These are phyloP conservation scores for Ormyrus pomaceus DNA, from an alignment of 2,888 invertebrate species.

Conservation along the genomic window DNA sequence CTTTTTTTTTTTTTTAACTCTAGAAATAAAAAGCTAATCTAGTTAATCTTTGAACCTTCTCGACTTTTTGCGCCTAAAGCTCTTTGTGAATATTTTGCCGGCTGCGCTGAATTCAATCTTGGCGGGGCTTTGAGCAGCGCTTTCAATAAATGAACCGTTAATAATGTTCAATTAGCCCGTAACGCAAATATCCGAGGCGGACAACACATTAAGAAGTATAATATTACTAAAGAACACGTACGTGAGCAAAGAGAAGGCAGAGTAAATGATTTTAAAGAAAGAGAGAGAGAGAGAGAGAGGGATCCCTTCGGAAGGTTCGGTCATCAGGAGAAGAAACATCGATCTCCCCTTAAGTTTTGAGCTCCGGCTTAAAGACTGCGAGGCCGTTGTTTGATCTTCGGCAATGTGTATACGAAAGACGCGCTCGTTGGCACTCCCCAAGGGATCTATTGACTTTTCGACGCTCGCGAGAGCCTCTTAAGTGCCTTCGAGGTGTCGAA, in stretches of 20 bases:
- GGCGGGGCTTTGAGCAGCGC: no score
- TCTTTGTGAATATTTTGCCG: no score
- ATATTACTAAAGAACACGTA: no score
- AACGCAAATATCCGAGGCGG: no score
- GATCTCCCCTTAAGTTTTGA: conserved; percentile 56
- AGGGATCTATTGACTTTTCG: conserved; percentile 66
- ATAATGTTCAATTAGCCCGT: no score
- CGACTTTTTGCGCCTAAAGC: neutral
- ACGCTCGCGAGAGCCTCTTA: conserved; percentile 66
- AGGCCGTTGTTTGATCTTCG: conserved; percentile 62
- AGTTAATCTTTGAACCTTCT: conserved; percentile 22
- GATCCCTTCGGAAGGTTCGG: neutral
- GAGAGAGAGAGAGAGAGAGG: neutral
- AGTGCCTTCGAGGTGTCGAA: conserved; percentile 69
- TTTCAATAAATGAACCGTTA: no score
- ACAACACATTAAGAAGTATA: no score
- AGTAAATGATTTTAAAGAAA: neutral
- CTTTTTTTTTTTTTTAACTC: conserved; percentile 1
- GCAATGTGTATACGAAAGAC: conserved; percentile 61
- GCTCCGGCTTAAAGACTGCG: conserved; percentile 50
- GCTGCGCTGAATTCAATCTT: no score
- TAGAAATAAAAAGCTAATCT: conserved; percentile 44
- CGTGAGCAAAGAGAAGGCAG: no score
- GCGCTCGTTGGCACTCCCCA: conserved; percentile 63
- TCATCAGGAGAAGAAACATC: conserved; percentile 45